Percentiles rank a stretch among this genome's conserved stretches.
Conservation (phyloP, 2,888 invertebrate genomes). For the Enchytraeus crypticus region DNA sequence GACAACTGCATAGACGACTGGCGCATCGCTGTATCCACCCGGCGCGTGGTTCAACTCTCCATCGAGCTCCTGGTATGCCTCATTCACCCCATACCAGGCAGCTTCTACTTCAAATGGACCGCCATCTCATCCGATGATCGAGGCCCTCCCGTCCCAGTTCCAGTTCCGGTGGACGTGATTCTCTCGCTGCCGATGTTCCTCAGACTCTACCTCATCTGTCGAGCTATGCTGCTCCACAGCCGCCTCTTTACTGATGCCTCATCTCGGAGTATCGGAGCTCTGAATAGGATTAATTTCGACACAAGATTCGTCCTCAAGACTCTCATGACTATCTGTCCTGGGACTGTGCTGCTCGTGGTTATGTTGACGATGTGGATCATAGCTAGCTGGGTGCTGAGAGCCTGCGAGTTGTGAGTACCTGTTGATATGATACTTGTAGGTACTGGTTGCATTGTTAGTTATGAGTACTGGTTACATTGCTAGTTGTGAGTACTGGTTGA, state of each 20-base stretch:
- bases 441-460: too few relatives aligned
- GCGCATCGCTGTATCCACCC: conserved; percentile 99
- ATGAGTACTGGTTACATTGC: too few relatives aligned
- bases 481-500: too few relatives aligned
- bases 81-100: conserved; percentile 62
- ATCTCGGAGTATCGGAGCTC: conserved; percentile 66
- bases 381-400: conserved; percentile 94
- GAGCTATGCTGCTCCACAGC: conserved; percentile 98
- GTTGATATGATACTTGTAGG: not conserved
- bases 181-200: conserved; percentile 99
- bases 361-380: conserved; percentile 99
- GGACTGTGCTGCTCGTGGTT: conserved; percentile 94
- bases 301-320: conserved; percentile 88
- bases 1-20: conserved; percentile 99
- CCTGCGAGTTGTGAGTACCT: conserved; percentile 79
- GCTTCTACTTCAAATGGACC: conserved; percentile 51
- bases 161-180: conserved; percentile 69
- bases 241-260: conserved; percentile 99
- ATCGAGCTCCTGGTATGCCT: conserved; percentile 75
- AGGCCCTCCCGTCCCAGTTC: conserved; percentile 22
- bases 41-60: conserved; percentile 63
- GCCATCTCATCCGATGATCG: conserved; percentile 29
- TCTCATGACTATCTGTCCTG: conserved; percentile 97
- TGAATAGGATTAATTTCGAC: conserved; percentile 60
- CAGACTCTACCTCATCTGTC: conserved; percentile 94